Conservation (phyloP, 2,888 invertebrate species). For the Drosophila stalkeri region DNA sequence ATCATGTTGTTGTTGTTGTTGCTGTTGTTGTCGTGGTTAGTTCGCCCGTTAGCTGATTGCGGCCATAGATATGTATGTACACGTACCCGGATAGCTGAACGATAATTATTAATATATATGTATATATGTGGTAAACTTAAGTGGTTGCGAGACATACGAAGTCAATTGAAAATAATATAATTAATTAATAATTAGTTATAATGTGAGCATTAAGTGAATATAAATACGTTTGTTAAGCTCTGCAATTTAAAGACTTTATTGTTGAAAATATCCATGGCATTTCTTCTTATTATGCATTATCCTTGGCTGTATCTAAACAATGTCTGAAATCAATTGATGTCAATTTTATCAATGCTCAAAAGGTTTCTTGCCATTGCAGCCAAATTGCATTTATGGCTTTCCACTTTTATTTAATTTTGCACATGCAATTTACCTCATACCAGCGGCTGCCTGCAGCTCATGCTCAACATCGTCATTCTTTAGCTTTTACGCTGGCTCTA, state of each 20-base stretch:
- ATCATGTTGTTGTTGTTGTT: slow-evolving; percentile 26
- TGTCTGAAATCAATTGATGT: slow-evolving; percentile 73
- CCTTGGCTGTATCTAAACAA: slow-evolving; percentile 56
- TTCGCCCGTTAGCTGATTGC: slow-evolving; percentile 21
- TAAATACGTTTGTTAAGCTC: background rate
- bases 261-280: background rate
- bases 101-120: slow-evolving; percentile 26
- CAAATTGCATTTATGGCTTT: slow-evolving; percentile 80
- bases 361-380: slow-evolving; percentile 44
- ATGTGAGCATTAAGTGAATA: background rate
- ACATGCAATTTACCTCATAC: slow-evolving; percentile 61
- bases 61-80: slow-evolving; percentile 8
- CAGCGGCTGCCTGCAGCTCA: background rate
- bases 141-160: slow-evolving; percentile 28
- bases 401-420: slow-evolving; percentile 72
- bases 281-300: slow-evolving; percentile 19
- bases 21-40: slow-evolving; percentile 35
- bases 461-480: slow-evolving; percentile 23
- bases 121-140: slow-evolving; percentile 35
- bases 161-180: slow-evolving; percentile 1
- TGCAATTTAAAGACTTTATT: background rate
- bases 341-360: slow-evolving; percentile 65
- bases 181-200: slow-evolving; percentile 3
- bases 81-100: slow-evolving; percentile 6
- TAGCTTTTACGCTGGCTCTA: slow-evolving; percentile 23